phyloP scores from a whole-genome alignment of 1,140 invertebrate genomes.

The Bombus waltoni region DNA sequence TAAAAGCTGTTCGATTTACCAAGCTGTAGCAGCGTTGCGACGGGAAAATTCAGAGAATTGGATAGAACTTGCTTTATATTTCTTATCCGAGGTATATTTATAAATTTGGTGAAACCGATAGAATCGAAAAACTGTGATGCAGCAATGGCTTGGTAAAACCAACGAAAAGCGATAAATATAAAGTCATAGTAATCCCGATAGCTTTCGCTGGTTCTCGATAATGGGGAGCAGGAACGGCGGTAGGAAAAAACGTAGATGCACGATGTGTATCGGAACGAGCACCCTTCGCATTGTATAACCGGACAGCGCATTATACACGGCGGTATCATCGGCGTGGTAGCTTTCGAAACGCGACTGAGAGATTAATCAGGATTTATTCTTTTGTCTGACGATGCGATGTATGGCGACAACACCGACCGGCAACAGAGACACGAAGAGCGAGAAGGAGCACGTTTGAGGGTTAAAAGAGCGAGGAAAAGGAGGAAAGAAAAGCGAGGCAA shows the following conservation, averaged over 20 bases:
- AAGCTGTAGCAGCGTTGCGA: no score
- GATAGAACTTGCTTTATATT: no score
- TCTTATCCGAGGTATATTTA: no score
- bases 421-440: conserved; percentile 21
- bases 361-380: conserved; percentile 83
- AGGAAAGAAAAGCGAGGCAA: neutral
- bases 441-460: neutral
- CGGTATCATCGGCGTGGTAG: conserved; percentile 52
- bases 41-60: no score
- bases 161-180: no score
- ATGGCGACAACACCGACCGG: conserved; percentile 45
- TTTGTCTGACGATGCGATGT: conserved; percentile 73
- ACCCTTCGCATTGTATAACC: conserved; percentile 5
- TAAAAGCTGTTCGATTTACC: neutral
- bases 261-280: conserved; percentile 18
- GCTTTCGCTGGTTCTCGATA: no score
- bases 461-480: neutral
- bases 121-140: no score
- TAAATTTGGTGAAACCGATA: no score
- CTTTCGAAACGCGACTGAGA: conserved; percentile 76
- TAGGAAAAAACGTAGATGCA: neutral
- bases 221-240: neutral
- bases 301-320: conserved; percentile 26
- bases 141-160: no score
- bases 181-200: no score